Evolutionary conservation across 30 jellyfish, hydroid and myxozoan species (phyloP).

Genomic region (Hydractinia echinata): DNA sequence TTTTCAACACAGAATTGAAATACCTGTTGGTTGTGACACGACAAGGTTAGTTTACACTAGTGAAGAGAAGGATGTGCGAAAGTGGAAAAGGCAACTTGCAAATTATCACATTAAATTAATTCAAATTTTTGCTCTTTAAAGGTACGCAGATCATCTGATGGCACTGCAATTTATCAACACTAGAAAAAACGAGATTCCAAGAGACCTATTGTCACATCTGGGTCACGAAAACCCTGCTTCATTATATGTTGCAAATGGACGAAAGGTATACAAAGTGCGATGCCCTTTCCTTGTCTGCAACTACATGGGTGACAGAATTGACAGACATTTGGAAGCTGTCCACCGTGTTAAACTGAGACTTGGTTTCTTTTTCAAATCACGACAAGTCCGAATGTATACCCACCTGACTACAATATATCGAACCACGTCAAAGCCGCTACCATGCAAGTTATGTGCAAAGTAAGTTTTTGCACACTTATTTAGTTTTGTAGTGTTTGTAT

Average conservation of each 20-base stretch:
- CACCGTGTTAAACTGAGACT: background rate
- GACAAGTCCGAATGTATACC: background rate
- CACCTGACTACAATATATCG: conserved; percentile 3
- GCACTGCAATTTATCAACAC: background rate
- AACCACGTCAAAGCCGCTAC: background rate
- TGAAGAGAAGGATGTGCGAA: background rate
- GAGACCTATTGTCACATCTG: background rate
- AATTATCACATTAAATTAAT: background rate
- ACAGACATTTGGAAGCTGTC: background rate
- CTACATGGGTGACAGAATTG: conserved; percentile 4
- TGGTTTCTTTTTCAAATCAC: background rate
- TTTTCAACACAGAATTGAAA: background rate
- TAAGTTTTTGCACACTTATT: background rate
- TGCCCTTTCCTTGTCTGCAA: background rate
- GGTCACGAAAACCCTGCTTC: background rate
- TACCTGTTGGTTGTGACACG: background rate
- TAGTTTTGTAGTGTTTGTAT: too few species aligned
- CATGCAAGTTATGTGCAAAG: conserved; percentile 10
- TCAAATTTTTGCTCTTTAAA: background rate
- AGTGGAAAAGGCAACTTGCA: background rate
- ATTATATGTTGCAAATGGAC: background rate
- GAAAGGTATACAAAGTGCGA: conserved; percentile 9
- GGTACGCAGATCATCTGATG: background rate
- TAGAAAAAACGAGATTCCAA: background rate
- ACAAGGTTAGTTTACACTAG: background rate